Evolutionary conservation across 2,797 vertebrate genomes (phyloP), one percentile per base, ranked within the genome.

Genomic region (Dipus sagitta): DNA sequence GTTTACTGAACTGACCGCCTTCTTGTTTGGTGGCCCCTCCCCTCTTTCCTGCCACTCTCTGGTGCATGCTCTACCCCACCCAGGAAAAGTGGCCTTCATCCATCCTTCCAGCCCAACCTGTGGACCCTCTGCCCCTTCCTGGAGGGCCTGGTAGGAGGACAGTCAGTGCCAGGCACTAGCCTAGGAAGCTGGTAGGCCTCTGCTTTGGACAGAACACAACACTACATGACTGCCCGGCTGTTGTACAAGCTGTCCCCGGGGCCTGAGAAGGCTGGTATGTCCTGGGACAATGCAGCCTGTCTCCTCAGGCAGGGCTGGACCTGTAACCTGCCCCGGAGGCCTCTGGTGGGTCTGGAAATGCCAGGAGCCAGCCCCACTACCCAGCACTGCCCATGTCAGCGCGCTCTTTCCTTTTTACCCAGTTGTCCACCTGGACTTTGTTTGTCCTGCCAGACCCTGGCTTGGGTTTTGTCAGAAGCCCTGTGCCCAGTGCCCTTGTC

Each of bases 201-300:
- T 88, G 21, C 74, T 86, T 65, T 71, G 91, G 70, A 17, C 30
- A 71, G 85, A 83, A 54, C 10, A 2, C 77, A 52, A 58, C 14
- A 17, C 54, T 2, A 58, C 47, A 47, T 47, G 47, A 26, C 75
- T 67, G 54, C 89, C 47, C 74, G 28, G 74, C 88, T 65, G 5
- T 92, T 91, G 75, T 82, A 83, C 38, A 91, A 88, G 47, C 70
- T 87, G 90, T 88, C 54, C 30, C 58, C 32, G 52, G 74, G 92
- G 62, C 52, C 52, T 72, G n/a, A 1, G 0, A 62, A 72, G 64
- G 71, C 71, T n/a, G 87, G 26, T 6, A 0, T 86, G 78, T 38
- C 74, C 83, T 88, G 18, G 54, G 85, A 54, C 32, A 11, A 6
- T 23, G 65, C 18, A 62, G 34, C 32, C 79, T 12, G 6, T 42